phyloP scores from a whole-genome alignment of 2,113 vertebrate genomes.

The Notiomystis cincta region DNA sequence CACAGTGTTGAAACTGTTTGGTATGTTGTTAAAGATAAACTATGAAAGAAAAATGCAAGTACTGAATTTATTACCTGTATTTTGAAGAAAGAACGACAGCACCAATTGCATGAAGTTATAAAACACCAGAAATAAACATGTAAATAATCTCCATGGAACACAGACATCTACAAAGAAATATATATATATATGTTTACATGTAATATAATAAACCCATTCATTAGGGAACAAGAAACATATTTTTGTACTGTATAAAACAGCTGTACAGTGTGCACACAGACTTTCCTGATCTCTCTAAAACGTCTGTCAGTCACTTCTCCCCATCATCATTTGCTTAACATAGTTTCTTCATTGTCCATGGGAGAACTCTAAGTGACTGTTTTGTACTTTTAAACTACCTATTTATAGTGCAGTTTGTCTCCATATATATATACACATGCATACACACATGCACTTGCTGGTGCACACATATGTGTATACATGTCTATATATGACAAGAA shows the following conservation, averaged over 20 bases:
- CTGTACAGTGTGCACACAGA: conserved; percentile 37
- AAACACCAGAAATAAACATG: conserved; percentile 69
- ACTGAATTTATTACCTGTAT: conserved; percentile 58
- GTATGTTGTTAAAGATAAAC: not conserved
- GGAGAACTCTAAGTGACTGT: not conserved
- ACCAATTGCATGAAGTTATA: conserved; percentile 72
- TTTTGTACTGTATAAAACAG: conserved; percentile 35
- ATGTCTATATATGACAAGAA: not conserved
- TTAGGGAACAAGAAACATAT: not conserved
- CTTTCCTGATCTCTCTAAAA: not conserved
- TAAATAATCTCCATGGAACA: conserved; percentile 50
- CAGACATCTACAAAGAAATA: conserved; percentile 60
- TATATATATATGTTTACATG: conserved; percentile 5
- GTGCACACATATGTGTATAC: not conserved
- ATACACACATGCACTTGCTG: not conserved
- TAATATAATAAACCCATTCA: conserved; percentile 24
- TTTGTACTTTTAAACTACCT: not conserved
- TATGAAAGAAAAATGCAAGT: conserved; percentile 14
- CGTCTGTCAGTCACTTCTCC: not conserved
- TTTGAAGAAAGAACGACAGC: conserved; percentile 72
- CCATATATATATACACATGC: not conserved
- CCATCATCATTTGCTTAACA: not conserved
- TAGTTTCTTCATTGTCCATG: not conserved
- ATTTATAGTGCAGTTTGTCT: conserved; percentile 33
- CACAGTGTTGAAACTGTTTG: not conserved